Conservation (phyloP, 2,888 invertebrate species). For the Ichneumon xanthorius region DNA sequence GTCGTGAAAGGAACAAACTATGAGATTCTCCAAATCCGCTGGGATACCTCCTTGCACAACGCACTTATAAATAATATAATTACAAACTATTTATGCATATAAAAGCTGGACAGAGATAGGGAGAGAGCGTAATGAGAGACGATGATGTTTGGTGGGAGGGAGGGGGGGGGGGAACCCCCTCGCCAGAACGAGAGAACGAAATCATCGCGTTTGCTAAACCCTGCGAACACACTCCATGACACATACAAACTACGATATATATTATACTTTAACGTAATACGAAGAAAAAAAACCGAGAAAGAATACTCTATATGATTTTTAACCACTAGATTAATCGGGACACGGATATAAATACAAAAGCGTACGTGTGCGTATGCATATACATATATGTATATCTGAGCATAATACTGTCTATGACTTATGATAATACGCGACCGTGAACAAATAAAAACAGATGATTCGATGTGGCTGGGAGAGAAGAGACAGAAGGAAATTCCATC, state of each 20-base stretch:
- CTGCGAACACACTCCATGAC: slow-evolving; percentile 72
- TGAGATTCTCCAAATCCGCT: slow-evolving; percentile 31
- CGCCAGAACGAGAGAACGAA: slow-evolving; percentile 36
- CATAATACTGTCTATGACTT: slow-evolving; percentile 71
- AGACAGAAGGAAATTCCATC: neutral
- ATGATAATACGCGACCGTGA: slow-evolving; percentile 62
- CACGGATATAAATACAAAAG: slow-evolving; percentile 63
- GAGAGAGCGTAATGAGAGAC: slow-evolving; percentile 64
- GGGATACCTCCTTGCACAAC: slow-evolving; percentile 79
- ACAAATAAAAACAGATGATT: slow-evolving; percentile 67
- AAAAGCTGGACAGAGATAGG: slow-evolving; percentile 71
- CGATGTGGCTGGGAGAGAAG: slow-evolving; percentile 31
- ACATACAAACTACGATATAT: slow-evolving; percentile 70
- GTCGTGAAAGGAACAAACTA: slow-evolving; percentile 20
- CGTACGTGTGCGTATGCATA: slow-evolving; percentile 25
- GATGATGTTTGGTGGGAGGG: slow-evolving; percentile 34
- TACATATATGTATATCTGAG: slow-evolving; percentile 66
- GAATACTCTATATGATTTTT: slow-evolving; percentile 70
- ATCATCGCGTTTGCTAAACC: slow-evolving; percentile 69
- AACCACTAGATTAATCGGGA: slow-evolving; percentile 71
- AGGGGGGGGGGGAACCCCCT: slow-evolving; percentile 1
- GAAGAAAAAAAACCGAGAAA: slow-evolving; percentile 43
- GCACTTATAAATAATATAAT: slow-evolving; percentile 80
- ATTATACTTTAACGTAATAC: slow-evolving; percentile 39
- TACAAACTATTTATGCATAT: slow-evolving; percentile 79